A percentile compares a stretch with the other conserved stretches of the same genome.
Conservation (phyloP, 2,797 vertebrate genomes). For the Chlorospingus flavigularis region DNA sequence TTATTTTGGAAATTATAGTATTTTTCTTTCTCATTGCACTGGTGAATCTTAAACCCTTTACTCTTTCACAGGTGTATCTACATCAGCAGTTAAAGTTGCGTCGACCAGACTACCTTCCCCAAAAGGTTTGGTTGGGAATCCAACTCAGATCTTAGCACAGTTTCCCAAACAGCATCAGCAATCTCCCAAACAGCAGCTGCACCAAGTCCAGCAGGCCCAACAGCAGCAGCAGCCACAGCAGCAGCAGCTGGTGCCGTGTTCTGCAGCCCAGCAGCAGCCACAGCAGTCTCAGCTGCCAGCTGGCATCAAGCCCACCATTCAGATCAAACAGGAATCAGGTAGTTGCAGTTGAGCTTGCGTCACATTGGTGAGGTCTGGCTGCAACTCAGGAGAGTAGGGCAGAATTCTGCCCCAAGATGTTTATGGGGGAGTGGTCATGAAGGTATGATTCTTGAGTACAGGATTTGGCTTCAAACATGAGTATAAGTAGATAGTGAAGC, state of each 20-base stretch:
- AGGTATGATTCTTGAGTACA: neutral
- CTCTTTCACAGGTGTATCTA: conserved; percentile 78
- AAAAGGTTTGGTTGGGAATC: conserved; percentile 87
- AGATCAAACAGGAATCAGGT: conserved; percentile 99
- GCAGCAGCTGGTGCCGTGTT: conserved; percentile 72
- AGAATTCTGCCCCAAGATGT: neutral
- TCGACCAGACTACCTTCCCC: conserved; percentile 91
- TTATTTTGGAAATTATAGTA: neutral
- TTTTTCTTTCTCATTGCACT: neutral
- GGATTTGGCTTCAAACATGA: neutral
- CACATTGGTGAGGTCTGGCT: neutral
- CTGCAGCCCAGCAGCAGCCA: conserved; percentile 69
- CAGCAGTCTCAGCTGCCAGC: conserved; percentile 76
- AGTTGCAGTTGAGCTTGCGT: conserved; percentile 39
- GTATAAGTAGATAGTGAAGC: neutral
- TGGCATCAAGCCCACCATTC: conserved; percentile 92
- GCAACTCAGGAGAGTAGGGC: neutral
- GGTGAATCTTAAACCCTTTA: neutral
- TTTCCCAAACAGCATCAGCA: conserved; percentile 92
- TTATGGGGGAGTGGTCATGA: neutral
- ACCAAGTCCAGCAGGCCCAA: conserved; percentile 75
- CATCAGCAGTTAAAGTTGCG: conserved; percentile 89
- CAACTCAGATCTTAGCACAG: conserved; percentile 93
- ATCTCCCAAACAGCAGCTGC: conserved; percentile 83
- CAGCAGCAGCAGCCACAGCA: conserved; percentile 79